These are phyloP conservation scores for Crenichthys baileyi DNA, from an alignment of 2,797 vertebrate genomes.

Conservation along the genomic window DNA sequence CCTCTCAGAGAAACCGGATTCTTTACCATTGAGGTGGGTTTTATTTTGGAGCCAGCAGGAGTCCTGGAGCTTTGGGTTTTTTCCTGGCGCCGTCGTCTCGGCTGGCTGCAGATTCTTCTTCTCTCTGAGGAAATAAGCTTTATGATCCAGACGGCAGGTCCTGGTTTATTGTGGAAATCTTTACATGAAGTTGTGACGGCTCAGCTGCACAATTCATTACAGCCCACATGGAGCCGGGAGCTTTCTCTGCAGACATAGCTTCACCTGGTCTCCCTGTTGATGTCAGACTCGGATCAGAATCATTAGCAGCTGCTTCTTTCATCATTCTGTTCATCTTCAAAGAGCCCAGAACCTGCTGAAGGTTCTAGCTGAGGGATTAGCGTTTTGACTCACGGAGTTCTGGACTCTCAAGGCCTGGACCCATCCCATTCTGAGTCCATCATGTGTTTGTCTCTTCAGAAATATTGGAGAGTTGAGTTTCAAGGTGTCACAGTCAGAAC, in stretches of 20 bases:
- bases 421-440: too few relatives aligned
- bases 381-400: neutral
- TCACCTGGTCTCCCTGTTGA: neutral
- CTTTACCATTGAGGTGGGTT: too few relatives aligned
- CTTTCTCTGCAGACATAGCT: slow-evolving; percentile 6
- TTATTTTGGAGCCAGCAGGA: slow-evolving; percentile 37
- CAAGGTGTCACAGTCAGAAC: too few relatives aligned
- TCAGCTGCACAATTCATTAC: slow-evolving; percentile 16
- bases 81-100: slow-evolving; percentile 35
- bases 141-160: slow-evolving; percentile 55
- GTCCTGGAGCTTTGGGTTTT: slow-evolving; percentile 28
- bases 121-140: slow-evolving; percentile 73
- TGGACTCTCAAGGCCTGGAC: neutral
- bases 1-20: neutral
- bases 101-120: slow-evolving; percentile 55
- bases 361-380: neutral
- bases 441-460: too few relatives aligned
- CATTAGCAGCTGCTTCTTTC: neutral
- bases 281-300: neutral
- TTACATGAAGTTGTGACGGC: slow-evolving; percentile 40
- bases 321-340: neutral
- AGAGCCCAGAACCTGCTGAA: too few relatives aligned
- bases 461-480: too few relatives aligned
- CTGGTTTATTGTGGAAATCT: slow-evolving; percentile 71
- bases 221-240: slow-evolving; percentile 15